Evolutionary conservation across 2,113 vertebrate species (phyloP), one percentile per base, ranked within the genome.

Genomic region (Electrona antarctica): DNA sequence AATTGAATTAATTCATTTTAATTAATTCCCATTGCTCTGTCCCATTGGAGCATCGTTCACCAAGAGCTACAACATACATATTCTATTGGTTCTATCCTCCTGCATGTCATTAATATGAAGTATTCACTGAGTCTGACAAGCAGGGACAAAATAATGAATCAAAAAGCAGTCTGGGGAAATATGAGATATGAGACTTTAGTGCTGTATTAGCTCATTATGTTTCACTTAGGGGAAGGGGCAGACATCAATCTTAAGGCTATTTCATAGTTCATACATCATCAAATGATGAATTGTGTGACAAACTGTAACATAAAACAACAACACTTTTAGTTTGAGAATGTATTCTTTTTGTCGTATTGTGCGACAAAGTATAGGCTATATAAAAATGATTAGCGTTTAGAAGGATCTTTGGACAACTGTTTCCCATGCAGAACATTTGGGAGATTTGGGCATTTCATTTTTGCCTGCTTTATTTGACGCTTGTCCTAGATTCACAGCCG

Each of bases 1-100:
- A 58, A 13, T 67, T 45, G 52, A 81, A 70, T 72, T 14, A 65
- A 81, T 79, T 57, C 0, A 69, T 72, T 61, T 56, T 49, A 81
- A 70, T 72, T 14, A 65, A 81, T 79, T 57, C 0, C 67, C 70
- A 59, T 56, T 46, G 58, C 75, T 41, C 62, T 52, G n/a, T 68
- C 79, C 57, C 33, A 45, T 60, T 33, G 75, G 75, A 84, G 84
- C n/a, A 41, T 50, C 55, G 0, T 65, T 21, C 41, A 50, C 71
- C 48, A 74, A 70, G 67, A 61, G 61, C 60, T 67, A 28, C 10
- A 11, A 33, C 28, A 72, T 86, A 67, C 69, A 81, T 81, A 74
- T 66, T 79, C 59, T 29, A 78, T 64, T n/a, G 45, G 8, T 3
- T n/a, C 67, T 68, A 8, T 76, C 61, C 66, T 57, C 13, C 33